Base-by-base conservation (phyloP, 2,113 vertebrate species). In the Chionis minor region DNA sequence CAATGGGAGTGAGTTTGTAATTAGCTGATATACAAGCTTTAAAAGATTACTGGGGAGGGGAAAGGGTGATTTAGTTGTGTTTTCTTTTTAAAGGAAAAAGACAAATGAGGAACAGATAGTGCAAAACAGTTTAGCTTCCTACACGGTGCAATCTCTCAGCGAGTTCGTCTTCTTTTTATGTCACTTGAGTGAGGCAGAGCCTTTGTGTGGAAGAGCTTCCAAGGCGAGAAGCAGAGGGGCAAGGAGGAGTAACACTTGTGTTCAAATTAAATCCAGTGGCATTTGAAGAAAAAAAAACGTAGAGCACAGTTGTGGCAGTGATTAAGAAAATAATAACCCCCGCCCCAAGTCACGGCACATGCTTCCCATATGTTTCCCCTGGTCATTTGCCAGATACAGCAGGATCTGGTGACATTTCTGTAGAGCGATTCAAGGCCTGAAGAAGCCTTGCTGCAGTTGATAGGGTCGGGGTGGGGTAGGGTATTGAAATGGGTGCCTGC, bases 271-370 rank as follows among this genome's bases (percentile, higher is more conserved):
- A 96, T 92, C 62, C 94, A 97, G 91, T 95, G 95, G 75, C 78
- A 90, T 94, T 96, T 95, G 89, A 94, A 84, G 81, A 45, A 23
- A 88, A 96, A 67, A 83, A 52, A 2, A 33, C 17, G 8, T 84
- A 89, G 14, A 97, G 74, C 82, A 89, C 70, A 55, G 52, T 84
- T 89, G 94, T 97, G 98, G 94, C 95, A 97, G 88, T 90, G 93
- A 94, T 93, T 97, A 98, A 96, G 97, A 98, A 91, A 91, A 97
- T 97, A 97, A 97, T 82, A 97, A 97, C 96, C 70, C 95, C 88
- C 71, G 71, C 97, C 95, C 86, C 94, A 97, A 97, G 93, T 96
- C 97, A 96, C 1, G 1, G 91, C 96, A 93, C 97, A 97, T 96
- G 96, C 78, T 97, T 97, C 96, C 96, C 98, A 97, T 96, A 96